Percentiles rank a stretch among this genome's conserved stretches.
These are phyloP conservation scores for Nycteola revayana DNA, from an alignment of 2,888 invertebrate genomes.

Conservation along the genomic window DNA sequence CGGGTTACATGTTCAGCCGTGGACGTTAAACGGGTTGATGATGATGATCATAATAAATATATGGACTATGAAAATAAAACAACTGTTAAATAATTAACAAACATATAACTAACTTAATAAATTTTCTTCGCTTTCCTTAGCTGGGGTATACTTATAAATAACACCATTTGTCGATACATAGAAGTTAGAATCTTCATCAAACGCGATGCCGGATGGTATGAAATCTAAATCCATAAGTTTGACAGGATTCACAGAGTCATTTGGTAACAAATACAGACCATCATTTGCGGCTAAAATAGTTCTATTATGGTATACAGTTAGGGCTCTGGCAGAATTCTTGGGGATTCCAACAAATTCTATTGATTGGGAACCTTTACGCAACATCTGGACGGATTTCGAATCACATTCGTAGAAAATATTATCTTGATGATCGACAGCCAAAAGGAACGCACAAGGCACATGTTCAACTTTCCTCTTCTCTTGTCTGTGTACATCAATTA, in stretches of 20 bases:
- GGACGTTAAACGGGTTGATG: too few species aligned
- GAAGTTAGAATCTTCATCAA: slow-evolving; percentile 44
- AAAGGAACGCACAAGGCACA: slow-evolving; percentile 65
- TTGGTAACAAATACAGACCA: slow-evolving; percentile 60
- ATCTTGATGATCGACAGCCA: slow-evolving; percentile 61
- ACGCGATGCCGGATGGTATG: slow-evolving; percentile 59
- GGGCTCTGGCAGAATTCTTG: slow-evolving; percentile 64
- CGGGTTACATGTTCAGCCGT: too few species aligned
- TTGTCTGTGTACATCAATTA: slow-evolving; percentile 52
- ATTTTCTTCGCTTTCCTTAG: slow-evolving; percentile 4
- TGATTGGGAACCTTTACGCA: slow-evolving; percentile 64
- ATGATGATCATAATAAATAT: too few species aligned
- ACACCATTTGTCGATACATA: slow-evolving; percentile 60
- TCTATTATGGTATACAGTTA: slow-evolving; percentile 49
- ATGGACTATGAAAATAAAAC: too few species aligned
- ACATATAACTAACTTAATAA: too few species aligned
- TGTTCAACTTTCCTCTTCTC: slow-evolving; percentile 57
- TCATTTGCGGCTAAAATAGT: slow-evolving; percentile 65
- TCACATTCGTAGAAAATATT: slow-evolving; percentile 73
- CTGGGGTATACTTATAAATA: slow-evolving; percentile 58
- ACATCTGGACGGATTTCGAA: slow-evolving; percentile 68
- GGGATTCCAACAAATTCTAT: slow-evolving; percentile 67
- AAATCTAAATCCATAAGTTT: slow-evolving; percentile 69
- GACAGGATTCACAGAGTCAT: slow-evolving; percentile 61
- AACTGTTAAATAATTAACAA: too few species aligned